These are phyloP conservation scores for Cossypha polioptera DNA, from an alignment of 2,797 vertebrate genomes.

Conservation along the genomic window DNA sequence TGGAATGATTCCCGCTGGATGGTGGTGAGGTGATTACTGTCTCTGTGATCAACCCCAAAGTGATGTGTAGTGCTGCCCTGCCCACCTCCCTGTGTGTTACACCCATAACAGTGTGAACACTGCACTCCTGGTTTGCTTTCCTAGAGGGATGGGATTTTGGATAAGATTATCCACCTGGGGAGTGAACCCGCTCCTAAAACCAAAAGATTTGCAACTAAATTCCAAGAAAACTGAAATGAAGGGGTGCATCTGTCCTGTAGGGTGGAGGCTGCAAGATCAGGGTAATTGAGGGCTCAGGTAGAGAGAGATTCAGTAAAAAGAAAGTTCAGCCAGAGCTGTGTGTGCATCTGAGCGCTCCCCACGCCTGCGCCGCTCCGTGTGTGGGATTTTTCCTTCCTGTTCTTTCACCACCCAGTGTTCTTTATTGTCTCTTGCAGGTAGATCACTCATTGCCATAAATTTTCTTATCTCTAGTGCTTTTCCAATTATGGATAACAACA, in stretches of 20 bases:
- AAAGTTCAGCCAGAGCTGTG: background rate
- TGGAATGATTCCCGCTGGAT: background rate
- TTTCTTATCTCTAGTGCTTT: constrained; percentile 77
- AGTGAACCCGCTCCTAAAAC: accelerated
- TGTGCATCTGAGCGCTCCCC: background rate
- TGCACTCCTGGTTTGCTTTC: background rate
- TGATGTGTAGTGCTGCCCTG: background rate
- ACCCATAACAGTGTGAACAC: accelerated
- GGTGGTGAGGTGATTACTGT: background rate
- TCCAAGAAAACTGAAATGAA: background rate
- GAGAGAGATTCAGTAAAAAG: background rate
- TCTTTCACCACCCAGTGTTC: background rate
- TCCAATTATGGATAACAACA: constrained; percentile 79
- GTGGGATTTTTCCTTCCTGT: constrained; percentile 10
- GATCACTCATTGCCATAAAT: constrained; percentile 71
- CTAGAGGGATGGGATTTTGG: background rate
- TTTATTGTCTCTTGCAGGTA: constrained; percentile 75
- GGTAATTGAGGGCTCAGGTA: background rate
- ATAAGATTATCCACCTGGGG: background rate
- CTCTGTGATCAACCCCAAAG: background rate
- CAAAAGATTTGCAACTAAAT: background rate
- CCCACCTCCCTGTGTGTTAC: background rate
- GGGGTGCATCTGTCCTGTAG: background rate
- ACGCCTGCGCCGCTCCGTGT: accelerated
- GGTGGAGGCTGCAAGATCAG: background rate